A percentile compares a stretch with the other conserved stretches of the same genome.
Evolutionary conservation across 2,797 vertebrate genomes (phyloP).

Genomic region (Macroramphosus scolopax): DNA sequence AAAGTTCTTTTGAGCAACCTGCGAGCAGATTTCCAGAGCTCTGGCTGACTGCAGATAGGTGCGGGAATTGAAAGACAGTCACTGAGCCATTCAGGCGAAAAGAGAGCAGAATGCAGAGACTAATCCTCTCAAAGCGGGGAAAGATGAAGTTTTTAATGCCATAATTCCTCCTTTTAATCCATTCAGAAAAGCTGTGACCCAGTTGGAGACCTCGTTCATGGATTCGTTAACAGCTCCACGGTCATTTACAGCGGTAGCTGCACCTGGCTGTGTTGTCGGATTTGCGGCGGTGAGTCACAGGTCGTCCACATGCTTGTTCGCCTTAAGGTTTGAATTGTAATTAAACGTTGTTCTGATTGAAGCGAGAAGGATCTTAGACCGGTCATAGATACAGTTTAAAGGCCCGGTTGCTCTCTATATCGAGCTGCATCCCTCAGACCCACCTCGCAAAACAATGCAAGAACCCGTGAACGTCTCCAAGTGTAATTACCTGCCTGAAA

Average conservation of each 20-base stretch:
- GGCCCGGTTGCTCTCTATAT: too few species aligned
- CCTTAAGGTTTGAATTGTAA: conserved; percentile 3
- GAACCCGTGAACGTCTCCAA: too few species aligned
- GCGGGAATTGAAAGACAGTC: conserved; percentile 33
- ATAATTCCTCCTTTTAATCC: conserved; percentile 72
- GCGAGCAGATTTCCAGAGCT: conserved; percentile 19
- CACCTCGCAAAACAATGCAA: too few species aligned
- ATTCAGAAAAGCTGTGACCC: conserved; percentile 57
- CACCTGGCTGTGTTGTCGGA: conserved; percentile 4
- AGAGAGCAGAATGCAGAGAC: conserved; percentile 41
- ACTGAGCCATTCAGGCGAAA: conserved; percentile 28
- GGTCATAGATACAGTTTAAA: too few species aligned
- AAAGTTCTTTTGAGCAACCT: conserved; percentile 8
- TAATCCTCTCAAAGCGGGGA: conserved; percentile 69
- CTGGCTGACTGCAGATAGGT: conserved; percentile 31
- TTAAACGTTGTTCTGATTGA: background rate
- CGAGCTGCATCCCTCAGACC: too few species aligned
- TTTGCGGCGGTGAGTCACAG: conserved; percentile 24
- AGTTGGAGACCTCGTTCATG: conserved; percentile 44
- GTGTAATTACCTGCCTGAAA: too few species aligned
- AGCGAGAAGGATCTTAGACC: background rate
- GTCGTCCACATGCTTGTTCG: conserved; percentile 7
- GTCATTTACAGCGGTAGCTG: conserved; percentile 8
- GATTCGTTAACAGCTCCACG: conserved; percentile 24
- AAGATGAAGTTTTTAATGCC: conserved; percentile 67